phyloP scores from a whole-genome alignment of 2,113 vertebrate species.

The Redunca redunca region DNA sequence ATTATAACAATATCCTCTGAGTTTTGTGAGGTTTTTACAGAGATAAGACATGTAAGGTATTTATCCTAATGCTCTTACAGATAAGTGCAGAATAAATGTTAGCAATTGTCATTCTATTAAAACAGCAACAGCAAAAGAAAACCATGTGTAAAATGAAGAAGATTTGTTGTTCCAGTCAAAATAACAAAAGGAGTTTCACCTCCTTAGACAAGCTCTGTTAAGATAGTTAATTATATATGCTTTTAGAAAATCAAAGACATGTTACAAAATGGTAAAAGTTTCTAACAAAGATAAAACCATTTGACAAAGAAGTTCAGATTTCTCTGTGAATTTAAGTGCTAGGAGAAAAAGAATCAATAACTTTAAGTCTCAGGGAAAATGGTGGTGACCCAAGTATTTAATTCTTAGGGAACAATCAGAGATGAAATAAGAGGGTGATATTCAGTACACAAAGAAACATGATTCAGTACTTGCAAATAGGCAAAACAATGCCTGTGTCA shows the following conservation, averaged over 20 bases:
- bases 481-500: not conserved
- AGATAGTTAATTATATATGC: not conserved
- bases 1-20: not conserved
- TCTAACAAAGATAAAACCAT: not conserved
- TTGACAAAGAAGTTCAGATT: not conserved
- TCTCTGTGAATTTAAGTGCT: not conserved
- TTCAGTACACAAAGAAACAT: not conserved
- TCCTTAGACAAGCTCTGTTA: not conserved
- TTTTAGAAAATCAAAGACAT: not conserved
- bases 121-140: not conserved
- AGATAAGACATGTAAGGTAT: not conserved
- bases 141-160: not conserved
- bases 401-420: not conserved
- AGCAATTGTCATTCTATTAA: not conserved
- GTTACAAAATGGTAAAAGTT: not conserved
- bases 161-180: not conserved
- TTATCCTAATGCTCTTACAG: not conserved
- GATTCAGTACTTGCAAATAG: not conserved
- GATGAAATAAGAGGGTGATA: not conserved
- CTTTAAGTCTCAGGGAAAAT: not conserved
- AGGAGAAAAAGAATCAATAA: not conserved
- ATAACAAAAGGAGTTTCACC: not conserved
- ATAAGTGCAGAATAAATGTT: not conserved
- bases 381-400: not conserved
- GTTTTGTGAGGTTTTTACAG: not conserved